Conservation (phyloP, 2,888 invertebrate genomes). For the Hydrotaea diabolus region DNA sequence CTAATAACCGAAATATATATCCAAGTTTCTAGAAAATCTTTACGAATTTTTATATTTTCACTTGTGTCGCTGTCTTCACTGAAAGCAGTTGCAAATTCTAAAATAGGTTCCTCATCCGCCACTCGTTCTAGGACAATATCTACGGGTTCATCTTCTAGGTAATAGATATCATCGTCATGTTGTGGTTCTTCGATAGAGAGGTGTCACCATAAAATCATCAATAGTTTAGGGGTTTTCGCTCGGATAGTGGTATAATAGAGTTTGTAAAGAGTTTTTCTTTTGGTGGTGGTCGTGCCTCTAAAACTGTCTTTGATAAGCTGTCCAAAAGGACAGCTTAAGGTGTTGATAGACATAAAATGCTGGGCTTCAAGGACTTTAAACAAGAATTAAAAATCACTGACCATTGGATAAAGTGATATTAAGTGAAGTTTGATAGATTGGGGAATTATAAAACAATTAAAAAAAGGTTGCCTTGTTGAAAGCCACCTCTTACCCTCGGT, state of each 20-base stretch:
- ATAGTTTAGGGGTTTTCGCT: neutral
- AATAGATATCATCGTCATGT: conserved; percentile 29
- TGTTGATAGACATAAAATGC: too few relatives aligned
- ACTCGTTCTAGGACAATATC: neutral
- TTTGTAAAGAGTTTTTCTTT: neutral
- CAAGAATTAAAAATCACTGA: too few relatives aligned
- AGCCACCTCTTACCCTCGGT: too few relatives aligned
- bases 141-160: conserved; percentile 40
- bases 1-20: conserved; percentile 81
- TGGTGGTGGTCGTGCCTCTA: too few relatives aligned
- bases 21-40: conserved; percentile 87
- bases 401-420: too few relatives aligned
- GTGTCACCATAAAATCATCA: neutral
- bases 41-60: conserved; percentile 78
- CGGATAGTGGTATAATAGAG: neutral
- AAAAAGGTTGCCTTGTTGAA: too few relatives aligned
- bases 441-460: too few relatives aligned
- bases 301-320: too few relatives aligned
- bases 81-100: neutral
- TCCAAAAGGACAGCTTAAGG: too few relatives aligned
- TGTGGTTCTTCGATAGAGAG: conserved; percentile 1
- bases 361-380: too few relatives aligned
- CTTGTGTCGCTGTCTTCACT: conserved; percentile 54
- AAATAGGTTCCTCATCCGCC: neutral
- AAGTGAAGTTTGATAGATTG: too few relatives aligned